Percentiles rank a stretch among this genome's conserved stretches.
Conservation (phyloP, 2,888 invertebrate species). For the Phrixothrix hirtus region DNA sequence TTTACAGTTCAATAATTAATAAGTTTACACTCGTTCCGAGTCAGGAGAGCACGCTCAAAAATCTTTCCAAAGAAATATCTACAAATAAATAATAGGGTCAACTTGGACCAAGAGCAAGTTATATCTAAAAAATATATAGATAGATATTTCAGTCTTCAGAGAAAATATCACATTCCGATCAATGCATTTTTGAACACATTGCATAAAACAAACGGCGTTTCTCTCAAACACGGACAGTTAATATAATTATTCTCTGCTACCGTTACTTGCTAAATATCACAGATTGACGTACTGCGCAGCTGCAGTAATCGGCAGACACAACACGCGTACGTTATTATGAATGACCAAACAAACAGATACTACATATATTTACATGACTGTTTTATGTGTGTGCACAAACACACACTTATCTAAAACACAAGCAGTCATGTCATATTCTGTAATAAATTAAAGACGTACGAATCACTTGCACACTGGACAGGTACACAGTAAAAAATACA, state of each 20-base stretch:
- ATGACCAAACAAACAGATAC: constrained; percentile 46
- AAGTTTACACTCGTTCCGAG: constrained; percentile 51
- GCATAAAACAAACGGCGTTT: constrained; percentile 47
- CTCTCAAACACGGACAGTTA: constrained; percentile 54
- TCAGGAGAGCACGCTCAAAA: constrained; percentile 50
- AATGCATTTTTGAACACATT: constrained; percentile 39
- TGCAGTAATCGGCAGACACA: constrained; percentile 44
- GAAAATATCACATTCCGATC: constrained; percentile 59
- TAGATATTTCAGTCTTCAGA: constrained; percentile 59
- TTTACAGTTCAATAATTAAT: too few species aligned
- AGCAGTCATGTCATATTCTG: constrained; percentile 49
- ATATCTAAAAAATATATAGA: constrained; percentile 53
- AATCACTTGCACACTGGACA: constrained; percentile 50
- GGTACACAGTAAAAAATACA: constrained; percentile 50
- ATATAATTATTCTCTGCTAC: constrained; percentile 57
- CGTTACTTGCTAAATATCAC: constrained; percentile 57
- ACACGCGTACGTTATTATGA: constrained; percentile 43
- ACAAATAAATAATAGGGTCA: constrained; percentile 30
- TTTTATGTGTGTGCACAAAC: constrained; percentile 32
- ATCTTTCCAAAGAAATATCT: constrained; percentile 39
- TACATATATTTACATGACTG: constrained; percentile 39
- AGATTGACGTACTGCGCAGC: constrained; percentile 51
- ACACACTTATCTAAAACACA: constrained; percentile 37
- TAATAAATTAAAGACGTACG: constrained; percentile 43
- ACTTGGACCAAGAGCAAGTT: constrained; percentile 33